A percentile compares a stretch with the other conserved stretches of the same genome.
phyloP scores from a whole-genome alignment of 2,113 vertebrate species.

The Azemiops feae region DNA sequence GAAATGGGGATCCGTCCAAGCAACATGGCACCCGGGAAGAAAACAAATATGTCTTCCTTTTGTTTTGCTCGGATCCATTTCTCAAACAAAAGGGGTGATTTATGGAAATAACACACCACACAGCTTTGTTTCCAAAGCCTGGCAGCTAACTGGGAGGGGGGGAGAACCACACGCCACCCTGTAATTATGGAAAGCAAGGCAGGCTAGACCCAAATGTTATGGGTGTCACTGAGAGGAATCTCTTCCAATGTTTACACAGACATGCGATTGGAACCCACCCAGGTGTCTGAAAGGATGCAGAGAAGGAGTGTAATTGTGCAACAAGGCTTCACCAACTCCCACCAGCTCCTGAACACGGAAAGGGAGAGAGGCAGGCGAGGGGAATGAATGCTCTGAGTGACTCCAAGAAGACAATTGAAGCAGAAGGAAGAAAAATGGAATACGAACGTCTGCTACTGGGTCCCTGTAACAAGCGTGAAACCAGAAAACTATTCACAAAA shows the following conservation, averaged over 20 bases:
- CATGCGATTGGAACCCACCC: not conserved
- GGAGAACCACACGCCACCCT: not conserved
- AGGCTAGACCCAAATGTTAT: not conserved
- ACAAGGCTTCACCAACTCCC: not conserved
- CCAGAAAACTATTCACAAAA: not conserved
- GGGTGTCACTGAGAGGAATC: not conserved
- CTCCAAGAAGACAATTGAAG: fast-evolving
- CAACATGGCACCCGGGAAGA: fast-evolving
- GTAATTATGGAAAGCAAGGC: not conserved
- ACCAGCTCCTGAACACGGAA: fast-evolving
- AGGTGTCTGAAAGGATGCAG: not conserved
- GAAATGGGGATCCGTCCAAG: constrained; percentile 3
- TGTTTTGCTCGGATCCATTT: constrained; percentile 8
- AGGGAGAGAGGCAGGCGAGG: fast-evolving
- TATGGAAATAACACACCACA: fast-evolving
- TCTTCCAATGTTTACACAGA: not conserved
- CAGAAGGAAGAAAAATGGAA: too few species aligned
- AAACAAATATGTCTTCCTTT: not conserved
- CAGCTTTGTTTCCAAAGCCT: not conserved
- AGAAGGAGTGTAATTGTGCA: fast-evolving
- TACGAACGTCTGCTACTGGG: not conserved
- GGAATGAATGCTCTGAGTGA: fast-evolving
- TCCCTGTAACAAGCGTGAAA: not conserved
- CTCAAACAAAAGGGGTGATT: constrained; percentile 34
- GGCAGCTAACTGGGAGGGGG: constrained; percentile 36